Conservation (phyloP, 1,140 invertebrate species). For the Diorhabda sublineata region DNA sequence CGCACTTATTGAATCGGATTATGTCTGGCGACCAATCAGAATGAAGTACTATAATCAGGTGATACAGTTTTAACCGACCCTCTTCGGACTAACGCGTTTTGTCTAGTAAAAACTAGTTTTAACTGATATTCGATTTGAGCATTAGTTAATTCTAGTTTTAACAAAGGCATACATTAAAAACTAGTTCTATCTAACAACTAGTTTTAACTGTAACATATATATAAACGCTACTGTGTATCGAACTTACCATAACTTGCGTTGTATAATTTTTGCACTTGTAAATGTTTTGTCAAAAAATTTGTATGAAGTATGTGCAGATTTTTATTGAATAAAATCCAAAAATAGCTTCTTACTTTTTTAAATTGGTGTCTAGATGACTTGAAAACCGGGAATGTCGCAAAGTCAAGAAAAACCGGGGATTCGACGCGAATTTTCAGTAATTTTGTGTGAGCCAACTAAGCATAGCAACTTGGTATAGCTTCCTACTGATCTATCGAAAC, state of each 20-base stretch:
- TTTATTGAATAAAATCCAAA: constrained; percentile 15
- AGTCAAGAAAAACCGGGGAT: too few relatives aligned
- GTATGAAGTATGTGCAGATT: constrained; percentile 14
- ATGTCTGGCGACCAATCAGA: background rate
- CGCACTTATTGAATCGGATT: background rate
- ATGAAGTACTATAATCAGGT: background rate
- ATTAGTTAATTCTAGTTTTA: background rate
- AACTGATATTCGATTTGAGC: too few relatives aligned
- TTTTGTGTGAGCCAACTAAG: too few relatives aligned
- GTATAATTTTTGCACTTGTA: constrained; percentile 18
- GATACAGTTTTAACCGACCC: too few relatives aligned
- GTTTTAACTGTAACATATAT: background rate
- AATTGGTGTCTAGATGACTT: too few relatives aligned
- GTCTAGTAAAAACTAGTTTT: too few relatives aligned
- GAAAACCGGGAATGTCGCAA: too few relatives aligned
- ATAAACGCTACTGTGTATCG: background rate
- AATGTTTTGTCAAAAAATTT: constrained; percentile 17
- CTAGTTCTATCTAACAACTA: background rate
- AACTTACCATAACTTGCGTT: background rate
- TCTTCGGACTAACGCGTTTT: too few relatives aligned
- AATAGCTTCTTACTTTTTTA: constrained; percentile 1
- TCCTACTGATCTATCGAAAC: too few relatives aligned
- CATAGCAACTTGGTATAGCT: too few relatives aligned
- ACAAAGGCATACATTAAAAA: background rate
- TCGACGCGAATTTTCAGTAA: too few relatives aligned